Evolutionary conservation across 2,797 vertebrate genomes (phyloP), one percentile per base, ranked within the genome.

Genomic region (Megaceryle alcyon): DNA sequence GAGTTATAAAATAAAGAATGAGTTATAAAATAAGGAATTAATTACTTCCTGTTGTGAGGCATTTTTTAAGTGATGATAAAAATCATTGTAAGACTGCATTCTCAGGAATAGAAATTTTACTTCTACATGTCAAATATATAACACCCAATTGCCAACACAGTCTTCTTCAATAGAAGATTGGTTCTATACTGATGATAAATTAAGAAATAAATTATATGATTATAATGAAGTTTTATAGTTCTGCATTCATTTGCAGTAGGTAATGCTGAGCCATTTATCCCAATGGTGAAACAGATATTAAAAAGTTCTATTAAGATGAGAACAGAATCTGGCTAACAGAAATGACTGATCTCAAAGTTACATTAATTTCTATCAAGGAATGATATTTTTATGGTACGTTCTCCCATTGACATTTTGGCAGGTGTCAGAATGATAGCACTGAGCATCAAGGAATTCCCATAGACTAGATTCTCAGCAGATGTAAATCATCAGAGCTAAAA

Each of bases 401-500:
- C n/a, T 92, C 70, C 56, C 56, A 80, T 13, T 80, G 66, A 86
- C 83, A 88, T 93, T 96, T 94, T 95, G 95, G 86, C 83, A 95
- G 90, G 70, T 93, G 70, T 95, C 77, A 94, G 81, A 93, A 82
- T 56, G 83, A 77, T 63, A 90, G 81, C 83, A 77, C 83, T 53
- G 86, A 94, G 63, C 59, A 86, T 59, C 66, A 51, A 77, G 51
- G 56, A 92, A 94, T 92, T 94, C 90, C 88, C 88, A 90, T 4
- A 93, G 90, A 90, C 59, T 29, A 82, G 73, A 82, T 82, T 93
- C 77, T 93, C 43, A 66, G 60, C 59, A 90, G 88, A 90, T 88
- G 86, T 92, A 96, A 95, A 95, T 93, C 80, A 95, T 63, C 39
- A 79, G 63, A 86, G 54, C 12, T 93, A 33, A 93, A 96, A 79